Percentiles rank a stretch among this genome's conserved stretches.
Conservation (phyloP, 2,113 vertebrate genomes). For the Suncus etruscus region DNA sequence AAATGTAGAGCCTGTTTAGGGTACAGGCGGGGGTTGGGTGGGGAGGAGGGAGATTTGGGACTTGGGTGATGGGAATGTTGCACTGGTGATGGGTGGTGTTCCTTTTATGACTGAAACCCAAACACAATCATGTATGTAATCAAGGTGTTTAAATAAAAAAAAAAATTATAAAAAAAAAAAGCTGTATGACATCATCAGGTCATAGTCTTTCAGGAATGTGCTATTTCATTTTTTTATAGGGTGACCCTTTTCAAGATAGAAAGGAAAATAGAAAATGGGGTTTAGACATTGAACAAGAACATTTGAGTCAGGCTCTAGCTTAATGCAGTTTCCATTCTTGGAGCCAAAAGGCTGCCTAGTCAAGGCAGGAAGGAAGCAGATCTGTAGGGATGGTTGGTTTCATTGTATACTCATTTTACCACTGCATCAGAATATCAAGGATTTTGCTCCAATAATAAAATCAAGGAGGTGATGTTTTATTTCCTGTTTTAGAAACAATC, state of each 20-base stretch:
- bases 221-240: conserved; percentile 57
- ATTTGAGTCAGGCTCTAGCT: conserved; percentile 52
- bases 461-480: conserved; percentile 80
- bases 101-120: too few species aligned
- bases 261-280: conserved; percentile 66
- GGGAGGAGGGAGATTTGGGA: too few species aligned
- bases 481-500: conserved; percentile 83
- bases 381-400: neutral
- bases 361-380: neutral
- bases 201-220: conserved; percentile 60
- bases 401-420: rapidly evolving
- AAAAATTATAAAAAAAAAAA: too few species aligned
- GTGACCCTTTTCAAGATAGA: conserved; percentile 37
- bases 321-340: conserved; percentile 62
- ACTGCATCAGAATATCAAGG: conserved; percentile 4
- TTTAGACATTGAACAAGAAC: conserved; percentile 65
- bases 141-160: too few species aligned
- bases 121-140: too few species aligned
- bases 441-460: conserved; percentile 75
- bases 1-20: too few species aligned
- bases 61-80: too few species aligned
- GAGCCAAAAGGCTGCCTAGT: conserved; percentile 45
- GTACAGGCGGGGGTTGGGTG: too few species aligned
- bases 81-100: too few species aligned
- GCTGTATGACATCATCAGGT: conserved; percentile 59